Evolutionary conservation across 1,140 invertebrate species (phyloP).

Genomic region (Brachionus angularis): DNA sequence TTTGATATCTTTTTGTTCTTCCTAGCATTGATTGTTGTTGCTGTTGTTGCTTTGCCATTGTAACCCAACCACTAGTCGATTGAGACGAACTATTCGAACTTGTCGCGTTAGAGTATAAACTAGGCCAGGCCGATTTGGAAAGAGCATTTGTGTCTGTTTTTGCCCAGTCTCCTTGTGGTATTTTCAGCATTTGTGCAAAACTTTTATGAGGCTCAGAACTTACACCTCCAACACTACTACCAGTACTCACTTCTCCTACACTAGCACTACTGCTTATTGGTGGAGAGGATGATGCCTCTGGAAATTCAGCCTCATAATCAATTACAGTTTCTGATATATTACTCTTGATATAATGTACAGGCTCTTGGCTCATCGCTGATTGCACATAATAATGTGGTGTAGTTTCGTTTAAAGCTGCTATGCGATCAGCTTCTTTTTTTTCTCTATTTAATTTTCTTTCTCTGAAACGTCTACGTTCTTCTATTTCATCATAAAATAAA

Average conservation of each 20-base stretch:
- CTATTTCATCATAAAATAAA: conserved; percentile 63
- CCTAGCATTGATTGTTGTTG: conserved; percentile 27
- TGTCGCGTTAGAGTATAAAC: not conserved
- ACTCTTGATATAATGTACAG: conserved; percentile 30
- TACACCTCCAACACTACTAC: conserved; percentile 9
- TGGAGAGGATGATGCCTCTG: conserved; percentile 18
- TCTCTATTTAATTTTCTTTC: conserved; percentile 67
- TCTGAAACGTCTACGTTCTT: conserved; percentile 64
- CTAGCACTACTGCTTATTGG: conserved; percentile 29
- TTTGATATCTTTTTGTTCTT: conserved; percentile 24
- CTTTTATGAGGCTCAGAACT: conserved; percentile 7
- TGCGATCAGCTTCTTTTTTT: conserved; percentile 66
- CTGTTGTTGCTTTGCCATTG: conserved; percentile 22
- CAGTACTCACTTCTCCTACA: conserved; percentile 16
- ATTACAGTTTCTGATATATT: not conserved
- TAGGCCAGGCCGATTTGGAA: not conserved
- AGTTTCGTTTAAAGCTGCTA: conserved; percentile 56
- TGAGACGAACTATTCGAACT: not conserved
- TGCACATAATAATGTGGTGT: conserved; percentile 38
- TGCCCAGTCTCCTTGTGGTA: not conserved
- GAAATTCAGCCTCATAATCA: conserved; percentile 34
- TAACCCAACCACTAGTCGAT: conserved; percentile 22
- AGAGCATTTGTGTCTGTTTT: not conserved
- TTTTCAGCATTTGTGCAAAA: conserved; percentile 41
- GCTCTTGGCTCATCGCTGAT: conserved; percentile 35